Evolutionary conservation across 2,113 vertebrate genomes (phyloP).

Genomic region (Gadus chalcogrammus): DNA sequence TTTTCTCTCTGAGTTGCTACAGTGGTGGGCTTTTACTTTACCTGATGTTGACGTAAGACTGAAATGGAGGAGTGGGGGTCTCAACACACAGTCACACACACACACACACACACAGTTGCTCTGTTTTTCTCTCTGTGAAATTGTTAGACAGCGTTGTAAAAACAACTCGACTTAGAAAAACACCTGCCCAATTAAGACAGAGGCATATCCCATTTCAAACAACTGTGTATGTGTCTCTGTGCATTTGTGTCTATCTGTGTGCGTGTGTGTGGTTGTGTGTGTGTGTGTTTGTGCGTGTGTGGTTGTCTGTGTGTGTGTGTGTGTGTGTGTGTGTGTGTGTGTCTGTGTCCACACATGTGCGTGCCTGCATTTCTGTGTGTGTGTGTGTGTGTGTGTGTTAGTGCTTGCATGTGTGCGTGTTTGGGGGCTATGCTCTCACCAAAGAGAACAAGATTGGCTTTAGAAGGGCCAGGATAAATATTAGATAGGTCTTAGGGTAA

Average conservation of each 20-base stretch:
- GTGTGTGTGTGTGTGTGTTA: slow-evolving; percentile 12
- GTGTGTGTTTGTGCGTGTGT: no score
- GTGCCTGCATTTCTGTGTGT: background rate
- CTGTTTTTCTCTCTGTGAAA: slow-evolving; percentile 20
- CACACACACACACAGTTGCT: slow-evolving; percentile 14
- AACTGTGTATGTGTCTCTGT: slow-evolving; percentile 35
- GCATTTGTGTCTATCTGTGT: slow-evolving; percentile 6
- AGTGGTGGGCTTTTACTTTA: slow-evolving; percentile 59
- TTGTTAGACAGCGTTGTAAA: slow-evolving; percentile 52
- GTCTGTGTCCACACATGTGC: background rate
- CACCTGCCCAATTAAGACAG: slow-evolving; percentile 67
- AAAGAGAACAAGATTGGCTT: slow-evolving; percentile 73
- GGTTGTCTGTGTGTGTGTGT: slow-evolving; percentile 10
- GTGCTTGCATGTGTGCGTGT: background rate
- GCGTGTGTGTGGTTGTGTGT: slow-evolving; percentile 29
- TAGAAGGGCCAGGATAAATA: slow-evolving; percentile 72
- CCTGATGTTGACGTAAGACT: slow-evolving; percentile 63
- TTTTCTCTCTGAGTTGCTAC: slow-evolving; percentile 41
- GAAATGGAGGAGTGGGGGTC: slow-evolving; percentile 30
- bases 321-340: background rate
- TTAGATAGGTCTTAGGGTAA: slow-evolving; percentile 71
- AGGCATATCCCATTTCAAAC: slow-evolving; percentile 68
- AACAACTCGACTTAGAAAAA: slow-evolving; percentile 63
- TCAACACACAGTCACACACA: no score
- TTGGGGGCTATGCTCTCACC: slow-evolving; percentile 36